These are phyloP conservation scores for Plagodis pulveraria DNA, from an alignment of 2,888 invertebrate genomes.

Conservation along the genomic window DNA sequence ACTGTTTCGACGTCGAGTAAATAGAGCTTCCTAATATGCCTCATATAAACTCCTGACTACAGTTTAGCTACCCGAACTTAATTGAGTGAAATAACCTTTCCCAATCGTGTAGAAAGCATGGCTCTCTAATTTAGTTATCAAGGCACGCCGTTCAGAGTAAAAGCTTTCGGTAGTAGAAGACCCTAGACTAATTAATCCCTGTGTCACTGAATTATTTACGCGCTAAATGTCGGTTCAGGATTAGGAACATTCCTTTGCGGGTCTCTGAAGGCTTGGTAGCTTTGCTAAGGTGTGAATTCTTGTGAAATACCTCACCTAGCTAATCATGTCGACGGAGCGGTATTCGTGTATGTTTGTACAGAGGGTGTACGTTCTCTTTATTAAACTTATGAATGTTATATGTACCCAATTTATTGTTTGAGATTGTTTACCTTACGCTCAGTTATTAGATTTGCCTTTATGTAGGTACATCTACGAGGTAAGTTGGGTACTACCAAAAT, in stretches of 20 bases:
- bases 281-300: slow-evolving; percentile 10
- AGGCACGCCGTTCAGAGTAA: slow-evolving; percentile 28
- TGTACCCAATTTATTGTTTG: no score
- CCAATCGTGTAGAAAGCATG: slow-evolving; percentile 4
- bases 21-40: no score
- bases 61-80: background rate
- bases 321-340: background rate
- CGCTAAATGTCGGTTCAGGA: slow-evolving; percentile 19
- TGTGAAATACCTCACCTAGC: slow-evolving; percentile 12
- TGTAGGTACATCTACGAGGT: no score
- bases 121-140: slow-evolving; percentile 17
- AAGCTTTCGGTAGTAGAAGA: slow-evolving; percentile 29
- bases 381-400: no score
- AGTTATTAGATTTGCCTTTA: no score
- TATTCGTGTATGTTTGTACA: background rate
- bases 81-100: background rate
- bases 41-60: no score
- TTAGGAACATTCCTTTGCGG: slow-evolving; percentile 10
- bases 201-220: slow-evolving; percentile 33
- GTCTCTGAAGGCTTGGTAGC: background rate
- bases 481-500: no score
- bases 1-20: no score
- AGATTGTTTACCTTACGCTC: no score
- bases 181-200: slow-evolving; percentile 30
- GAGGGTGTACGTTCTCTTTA: background rate